A percentile compares a stretch with the other conserved stretches of the same genome.
Conservation (phyloP, 2,797 vertebrate species). For the Chrysolophus pictus region DNA sequence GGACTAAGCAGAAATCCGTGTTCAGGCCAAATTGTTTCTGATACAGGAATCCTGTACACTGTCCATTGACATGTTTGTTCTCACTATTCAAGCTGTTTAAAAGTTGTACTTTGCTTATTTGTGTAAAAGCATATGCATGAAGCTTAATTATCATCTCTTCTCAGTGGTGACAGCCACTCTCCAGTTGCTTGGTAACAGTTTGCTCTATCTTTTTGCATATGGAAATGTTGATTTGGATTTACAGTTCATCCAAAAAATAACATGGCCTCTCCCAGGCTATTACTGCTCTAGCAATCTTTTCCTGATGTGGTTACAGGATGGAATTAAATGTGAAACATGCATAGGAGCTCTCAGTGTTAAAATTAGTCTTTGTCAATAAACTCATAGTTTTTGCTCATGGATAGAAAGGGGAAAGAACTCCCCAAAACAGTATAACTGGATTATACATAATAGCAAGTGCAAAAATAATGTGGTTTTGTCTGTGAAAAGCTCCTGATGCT, state of each 20-base stretch:
- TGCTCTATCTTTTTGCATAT: slow-evolving; percentile 31
- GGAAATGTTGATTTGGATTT: background rate
- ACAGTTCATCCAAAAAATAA: background rate
- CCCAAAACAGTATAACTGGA: background rate
- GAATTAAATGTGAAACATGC: background rate
- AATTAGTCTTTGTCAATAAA: background rate
- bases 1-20: background rate
- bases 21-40: background rate
- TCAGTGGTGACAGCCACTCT: slow-evolving; percentile 54
- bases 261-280: background rate
- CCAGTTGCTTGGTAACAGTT: slow-evolving; percentile 65
- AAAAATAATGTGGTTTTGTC: background rate
- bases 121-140: slow-evolving; percentile 63
- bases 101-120: slow-evolving; percentile 49
- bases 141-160: slow-evolving; percentile 66
- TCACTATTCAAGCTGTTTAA: slow-evolving; percentile 37
- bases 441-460: background rate
- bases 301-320: background rate
- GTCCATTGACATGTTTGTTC: slow-evolving; percentile 10
- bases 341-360: background rate
- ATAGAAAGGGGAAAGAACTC: background rate
- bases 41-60: background rate
- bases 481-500: background rate
- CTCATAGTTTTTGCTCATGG: background rate
- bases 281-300: background rate